Evolutionary conservation across 1,140 invertebrate species (phyloP), one percentile per base, ranked within the genome.

Genomic region (Zelostemma sp.): DNA sequence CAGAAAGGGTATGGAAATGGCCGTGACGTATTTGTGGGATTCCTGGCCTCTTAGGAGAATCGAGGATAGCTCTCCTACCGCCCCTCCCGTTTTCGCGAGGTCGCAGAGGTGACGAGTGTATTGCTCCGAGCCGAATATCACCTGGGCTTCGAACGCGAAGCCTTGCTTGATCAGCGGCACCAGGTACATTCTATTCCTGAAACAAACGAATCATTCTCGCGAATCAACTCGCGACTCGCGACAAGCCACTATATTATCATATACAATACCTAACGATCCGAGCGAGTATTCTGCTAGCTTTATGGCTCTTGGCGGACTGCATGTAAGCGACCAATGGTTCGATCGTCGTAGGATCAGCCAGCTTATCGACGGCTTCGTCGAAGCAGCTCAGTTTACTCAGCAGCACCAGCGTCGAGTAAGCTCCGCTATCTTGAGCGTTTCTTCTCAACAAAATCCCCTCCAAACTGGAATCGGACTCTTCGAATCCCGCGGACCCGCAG

Each of bases 1-100:
- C 6, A 85, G 31, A 54, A 82, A 83, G 0, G 84, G 84, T 68
- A 85, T 82, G 11, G 84, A 85, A 0, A 85, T 54, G 8, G 82
- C 83, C 11, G 78, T 76, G 0, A 81, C 58, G 6, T 68, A 51
- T 46, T 80, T 82, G 12, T 82, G 63, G 3, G 48, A 9, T 6
- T 83, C 78, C 1, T 78, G 65, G 1, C 79, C 81, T 2, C 79
- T 75, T 1, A 78, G 15, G 1, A 85, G 31, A 40, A 79, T 76
- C 1, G 77, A 61, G 0, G 72, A 66, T 0, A 85, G 31, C 9
- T 85, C 77, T 0, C 83, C 83, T 3, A 83, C 62, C 1, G 79
- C 78, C 4, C 78, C 77, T 3, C 80, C 81, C 0, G 78, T 82
- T 33, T 77, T 72, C 0, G 82, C 82, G 1, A 80, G 31, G 0